Conservation (phyloP, 64 coral and sea anemone genomes). For the Montipora cactus region DNA sequence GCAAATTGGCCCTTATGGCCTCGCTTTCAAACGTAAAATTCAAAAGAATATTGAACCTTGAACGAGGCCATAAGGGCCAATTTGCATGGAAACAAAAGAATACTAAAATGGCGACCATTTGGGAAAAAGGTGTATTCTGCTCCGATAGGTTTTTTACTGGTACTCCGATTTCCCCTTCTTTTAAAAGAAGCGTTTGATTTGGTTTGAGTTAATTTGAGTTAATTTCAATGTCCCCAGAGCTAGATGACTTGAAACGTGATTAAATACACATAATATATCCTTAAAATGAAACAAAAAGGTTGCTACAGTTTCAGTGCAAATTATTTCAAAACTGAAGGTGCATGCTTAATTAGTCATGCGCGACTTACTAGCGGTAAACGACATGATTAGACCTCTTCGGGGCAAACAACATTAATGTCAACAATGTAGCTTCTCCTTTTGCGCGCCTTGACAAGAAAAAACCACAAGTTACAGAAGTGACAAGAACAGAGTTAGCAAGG, state of each 20-base stretch:
- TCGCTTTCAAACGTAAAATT: too few species aligned
- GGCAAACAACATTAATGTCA: conserved; percentile 21
- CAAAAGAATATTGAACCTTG: too few species aligned
- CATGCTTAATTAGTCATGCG: not conserved
- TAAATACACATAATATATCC: not conserved
- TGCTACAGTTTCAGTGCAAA: not conserved
- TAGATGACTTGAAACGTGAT: not conserved
- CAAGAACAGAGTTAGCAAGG: not conserved
- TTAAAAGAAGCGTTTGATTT: too few species aligned
- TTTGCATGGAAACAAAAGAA: too few species aligned
- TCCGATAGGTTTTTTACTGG: too few species aligned
- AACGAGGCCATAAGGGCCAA: too few species aligned
- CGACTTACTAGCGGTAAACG: conserved; percentile 2
- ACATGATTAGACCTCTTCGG: not conserved
- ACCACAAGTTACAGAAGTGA: not conserved
- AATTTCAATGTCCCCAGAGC: not conserved
- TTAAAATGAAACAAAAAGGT: too few species aligned
- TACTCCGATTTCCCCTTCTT: too few species aligned
- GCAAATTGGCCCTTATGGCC: too few species aligned
- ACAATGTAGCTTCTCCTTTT: not conserved
- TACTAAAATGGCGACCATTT: too few species aligned
- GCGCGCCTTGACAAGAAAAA: conserved; percentile 18
- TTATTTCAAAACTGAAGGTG: not conserved
- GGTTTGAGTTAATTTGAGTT: not conserved
- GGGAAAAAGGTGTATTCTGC: too few species aligned